phyloP scores from a whole-genome alignment of 2,888 invertebrate genomes.

The Taenaris catops region DNA sequence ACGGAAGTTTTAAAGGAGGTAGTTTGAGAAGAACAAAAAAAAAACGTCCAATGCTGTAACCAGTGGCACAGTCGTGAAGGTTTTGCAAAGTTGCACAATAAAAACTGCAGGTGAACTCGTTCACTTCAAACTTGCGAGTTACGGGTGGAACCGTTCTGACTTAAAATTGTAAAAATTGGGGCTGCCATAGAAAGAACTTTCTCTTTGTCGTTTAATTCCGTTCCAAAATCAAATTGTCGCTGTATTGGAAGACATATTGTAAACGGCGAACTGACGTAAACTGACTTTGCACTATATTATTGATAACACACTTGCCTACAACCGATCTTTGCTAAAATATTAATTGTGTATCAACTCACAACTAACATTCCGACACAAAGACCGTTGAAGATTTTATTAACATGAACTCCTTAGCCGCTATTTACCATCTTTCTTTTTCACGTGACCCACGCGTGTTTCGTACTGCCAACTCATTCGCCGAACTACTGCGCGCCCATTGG shows the following conservation, averaged over 20 bases:
- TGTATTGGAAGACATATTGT: slow-evolving; percentile 1
- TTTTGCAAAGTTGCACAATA: slow-evolving; percentile 27
- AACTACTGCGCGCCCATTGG: too few relatives aligned
- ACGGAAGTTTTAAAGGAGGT: slow-evolving; percentile 11
- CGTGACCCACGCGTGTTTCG: too few relatives aligned
- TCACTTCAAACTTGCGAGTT: slow-evolving; percentile 24
- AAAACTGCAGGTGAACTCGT: slow-evolving; percentile 28
- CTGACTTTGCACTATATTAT: too few relatives aligned
- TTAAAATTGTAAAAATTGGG: slow-evolving; percentile 28
- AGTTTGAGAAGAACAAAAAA: slow-evolving; percentile 12
- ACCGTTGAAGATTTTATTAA: too few relatives aligned
- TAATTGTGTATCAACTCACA: too few relatives aligned
- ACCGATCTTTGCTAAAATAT: too few relatives aligned
- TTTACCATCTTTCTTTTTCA: too few relatives aligned
- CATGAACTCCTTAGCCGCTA: too few relatives aligned
- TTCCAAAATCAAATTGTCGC: slow-evolving; percentile 15
- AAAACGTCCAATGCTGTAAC: slow-evolving; percentile 20
- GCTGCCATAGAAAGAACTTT: slow-evolving; percentile 21
- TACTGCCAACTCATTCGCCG: too few relatives aligned
- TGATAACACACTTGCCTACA: too few relatives aligned
- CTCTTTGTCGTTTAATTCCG: slow-evolving; percentile 21
- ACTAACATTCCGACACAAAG: too few relatives aligned
- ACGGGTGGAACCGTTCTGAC: slow-evolving; percentile 24
- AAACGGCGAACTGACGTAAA: too few relatives aligned
- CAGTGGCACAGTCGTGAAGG: slow-evolving; percentile 20